Conservation (phyloP, 2,888 invertebrate species). For the Toxonevra muliebris region DNA sequence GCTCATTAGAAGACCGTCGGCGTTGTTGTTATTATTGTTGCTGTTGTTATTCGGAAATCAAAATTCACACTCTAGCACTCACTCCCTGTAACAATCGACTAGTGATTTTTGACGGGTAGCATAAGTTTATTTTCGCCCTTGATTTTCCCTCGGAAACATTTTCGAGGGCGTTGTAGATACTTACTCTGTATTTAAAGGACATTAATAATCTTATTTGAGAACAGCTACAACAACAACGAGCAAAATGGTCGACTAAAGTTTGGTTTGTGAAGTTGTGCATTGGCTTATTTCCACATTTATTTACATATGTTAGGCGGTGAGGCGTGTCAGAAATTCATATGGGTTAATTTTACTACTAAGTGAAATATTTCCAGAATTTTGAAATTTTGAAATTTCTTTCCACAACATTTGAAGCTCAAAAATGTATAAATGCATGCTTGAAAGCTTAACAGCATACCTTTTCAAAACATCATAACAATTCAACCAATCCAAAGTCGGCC, state of each 20-base stretch:
- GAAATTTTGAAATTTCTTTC: not conserved
- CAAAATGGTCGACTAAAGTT: not conserved
- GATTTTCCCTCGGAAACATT: no score
- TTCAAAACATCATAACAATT: not conserved
- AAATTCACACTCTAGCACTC: not conserved
- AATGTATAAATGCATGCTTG: not conserved
- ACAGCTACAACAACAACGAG: not conserved
- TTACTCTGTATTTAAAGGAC: not conserved
- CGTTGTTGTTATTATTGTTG: not conserved
- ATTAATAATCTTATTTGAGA: slow-evolving; percentile 1
- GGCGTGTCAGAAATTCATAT: no score
- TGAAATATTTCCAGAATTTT: no score
- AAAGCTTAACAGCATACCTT: not conserved
- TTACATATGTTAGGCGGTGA: not conserved
- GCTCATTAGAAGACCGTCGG: not conserved
- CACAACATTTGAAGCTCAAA: not conserved
- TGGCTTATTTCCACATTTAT: not conserved
- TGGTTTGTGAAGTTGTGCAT: not conserved
- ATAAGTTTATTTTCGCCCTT: no score
- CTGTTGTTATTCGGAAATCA: not conserved
- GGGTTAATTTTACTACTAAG: no score
- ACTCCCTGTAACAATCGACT: not conserved
- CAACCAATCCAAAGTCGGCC: not conserved
- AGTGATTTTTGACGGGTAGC: not conserved
- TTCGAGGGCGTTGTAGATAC: not conserved